These are phyloP conservation scores for Noctua janthina DNA, from an alignment of 2,888 invertebrate species.

Conservation along the genomic window DNA sequence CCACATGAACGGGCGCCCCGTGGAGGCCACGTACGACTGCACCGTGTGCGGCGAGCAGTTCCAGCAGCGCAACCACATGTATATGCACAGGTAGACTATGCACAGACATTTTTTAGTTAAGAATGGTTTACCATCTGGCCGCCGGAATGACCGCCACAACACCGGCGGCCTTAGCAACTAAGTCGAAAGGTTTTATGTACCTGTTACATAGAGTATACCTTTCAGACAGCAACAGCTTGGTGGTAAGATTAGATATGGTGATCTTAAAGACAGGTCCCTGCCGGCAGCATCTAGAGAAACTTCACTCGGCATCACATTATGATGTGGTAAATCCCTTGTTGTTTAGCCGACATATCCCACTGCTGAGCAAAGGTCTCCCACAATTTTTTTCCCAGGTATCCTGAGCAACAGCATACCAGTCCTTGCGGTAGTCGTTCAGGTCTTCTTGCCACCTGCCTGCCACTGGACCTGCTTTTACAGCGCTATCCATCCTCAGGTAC, in stretches of 20 bases:
- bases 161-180: background rate
- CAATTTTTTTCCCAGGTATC: background rate
- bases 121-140: background rate
- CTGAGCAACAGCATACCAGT: background rate
- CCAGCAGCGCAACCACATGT: slow-evolving; percentile 87
- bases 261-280: background rate
- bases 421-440: background rate
- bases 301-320: background rate
- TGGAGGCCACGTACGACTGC: slow-evolving; percentile 84
- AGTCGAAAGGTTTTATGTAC: background rate
- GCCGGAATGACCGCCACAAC: background rate
- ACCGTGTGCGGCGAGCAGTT: slow-evolving; percentile 86
- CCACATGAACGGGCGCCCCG: slow-evolving; percentile 83
- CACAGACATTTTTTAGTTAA: background rate
- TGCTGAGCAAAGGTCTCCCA: background rate
- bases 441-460: background rate
- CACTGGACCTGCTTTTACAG: background rate
- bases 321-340: background rate
- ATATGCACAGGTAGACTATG: slow-evolving; percentile 80
- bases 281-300: background rate
- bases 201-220: background rate
- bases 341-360: no score
- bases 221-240: background rate
- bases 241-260: background rate
- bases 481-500: background rate